Evolutionary conservation across 2,797 vertebrate genomes (phyloP), one percentile per base, ranked within the genome.

Genomic region (Rallus crepitans): DNA sequence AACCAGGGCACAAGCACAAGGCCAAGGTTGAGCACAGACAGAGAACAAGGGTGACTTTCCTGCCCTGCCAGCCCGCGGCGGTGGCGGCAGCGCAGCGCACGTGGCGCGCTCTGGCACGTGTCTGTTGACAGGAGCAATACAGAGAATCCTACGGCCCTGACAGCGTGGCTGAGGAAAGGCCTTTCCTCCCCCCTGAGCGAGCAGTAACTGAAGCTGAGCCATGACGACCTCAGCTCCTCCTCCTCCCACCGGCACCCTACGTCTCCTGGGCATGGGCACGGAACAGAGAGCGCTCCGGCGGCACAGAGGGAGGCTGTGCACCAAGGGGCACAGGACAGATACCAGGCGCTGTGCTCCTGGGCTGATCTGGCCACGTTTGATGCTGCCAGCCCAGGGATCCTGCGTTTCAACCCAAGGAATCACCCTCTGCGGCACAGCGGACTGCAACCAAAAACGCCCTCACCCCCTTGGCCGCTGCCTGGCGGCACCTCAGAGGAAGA

Each of bases 251-350:
- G 50, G 27, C 50, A 25, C 9, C 33, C 0, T 2, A 3, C 1
- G 2, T 23, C 59, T 64, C 72, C 72, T 15, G 4, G n/a, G n/a
- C 37, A 37, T 0, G 4, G n/a, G n/a, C 37, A 37, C 0, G 18
- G 68, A 27, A 42, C 17, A 48, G 25, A 18, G 17, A 40, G 27
- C 18, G 40, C 40, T 19, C 20, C 64, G 11, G 64, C 4, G 1
- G 72, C 48, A 69, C 33, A 25, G 64, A 28, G 0, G 35, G 87
- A 17, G 5, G 16, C 56, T 18, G 40, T 30, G 48, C 35, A 8
- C 48, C 21, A 8, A 7, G 21, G 6, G 23, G 2, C 52, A 45
- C 14, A 33, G 50, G 25, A 63, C 64, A 40, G 70, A 31, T 5
- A 56, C 10, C 40, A 5, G 50, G 4, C 35, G 28, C n/a, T 18